These are phyloP conservation scores for Lepidocyrtoides sp. DNA, from an alignment of 2,888 invertebrate genomes.

Conservation along the genomic window DNA sequence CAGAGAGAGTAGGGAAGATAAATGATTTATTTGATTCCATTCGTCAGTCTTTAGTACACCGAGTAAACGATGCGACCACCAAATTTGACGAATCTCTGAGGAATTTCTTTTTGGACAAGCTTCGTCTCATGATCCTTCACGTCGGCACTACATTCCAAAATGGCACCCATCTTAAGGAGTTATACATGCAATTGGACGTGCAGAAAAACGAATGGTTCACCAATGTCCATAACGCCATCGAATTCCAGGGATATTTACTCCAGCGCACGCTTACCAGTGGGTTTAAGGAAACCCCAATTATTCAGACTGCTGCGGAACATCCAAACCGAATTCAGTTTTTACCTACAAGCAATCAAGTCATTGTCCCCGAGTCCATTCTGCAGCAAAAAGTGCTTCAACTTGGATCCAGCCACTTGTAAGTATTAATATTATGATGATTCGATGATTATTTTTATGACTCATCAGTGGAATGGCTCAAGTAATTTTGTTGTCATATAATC, in stretches of 20 bases:
- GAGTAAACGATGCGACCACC: constrained; percentile 84
- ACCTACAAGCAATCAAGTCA: constrained; percentile 87
- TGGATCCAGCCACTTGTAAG: constrained; percentile 80
- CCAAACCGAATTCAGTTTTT: constrained; percentile 86
- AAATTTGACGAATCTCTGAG: constrained; percentile 85
- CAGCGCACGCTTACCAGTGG: constrained; percentile 86
- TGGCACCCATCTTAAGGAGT: constrained; percentile 86
- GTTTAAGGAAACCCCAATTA: constrained; percentile 86
- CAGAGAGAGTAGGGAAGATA: constrained; percentile 70
- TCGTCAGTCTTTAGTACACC: constrained; percentile 84
- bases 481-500: no score
- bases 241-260: constrained; percentile 87
- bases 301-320: constrained; percentile 52
- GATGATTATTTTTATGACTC: no score
- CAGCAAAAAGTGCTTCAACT: constrained; percentile 81
- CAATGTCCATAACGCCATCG: constrained; percentile 87
- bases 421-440: constrained; percentile 1
- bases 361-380: constrained; percentile 87
- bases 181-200: constrained; percentile 87
- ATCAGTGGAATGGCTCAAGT: no score
- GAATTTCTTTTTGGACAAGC: constrained; percentile 87
- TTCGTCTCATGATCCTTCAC: constrained; percentile 87
- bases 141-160: constrained; percentile 87
- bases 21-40: constrained; percentile 86
- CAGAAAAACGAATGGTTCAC: constrained; percentile 88